Percentiles rank a stretch among this genome's conserved stretches.
Conservation (phyloP, 2,888 invertebrate species). For the Pycnomerus fuliginosus region DNA sequence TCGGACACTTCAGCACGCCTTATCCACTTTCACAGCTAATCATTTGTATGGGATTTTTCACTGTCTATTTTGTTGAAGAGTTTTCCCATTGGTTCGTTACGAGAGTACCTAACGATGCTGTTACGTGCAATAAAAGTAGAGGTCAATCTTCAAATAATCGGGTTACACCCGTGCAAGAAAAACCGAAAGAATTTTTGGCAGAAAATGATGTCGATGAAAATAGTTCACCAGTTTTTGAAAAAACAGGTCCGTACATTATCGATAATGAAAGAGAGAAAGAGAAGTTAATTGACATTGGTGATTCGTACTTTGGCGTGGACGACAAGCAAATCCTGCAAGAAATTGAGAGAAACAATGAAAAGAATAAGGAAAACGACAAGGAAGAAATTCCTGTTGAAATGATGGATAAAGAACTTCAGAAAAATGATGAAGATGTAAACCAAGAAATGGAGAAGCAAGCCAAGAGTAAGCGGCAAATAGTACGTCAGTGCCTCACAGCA, state of each 20-base stretch:
- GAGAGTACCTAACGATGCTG: conserved; percentile 22
- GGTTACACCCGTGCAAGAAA: conserved; percentile 30
- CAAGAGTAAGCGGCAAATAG: conserved; percentile 45
- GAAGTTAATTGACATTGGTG: not conserved
- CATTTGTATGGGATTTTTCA: conserved; percentile 57
- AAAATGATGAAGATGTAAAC: conserved; percentile 17
- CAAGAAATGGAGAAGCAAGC: conserved; percentile 32
- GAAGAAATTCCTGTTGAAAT: conserved; percentile 12
- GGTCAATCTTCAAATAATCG: conserved; percentile 25
- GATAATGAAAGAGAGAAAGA: not conserved
- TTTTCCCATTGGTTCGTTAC: conserved; percentile 49
- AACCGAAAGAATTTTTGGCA: conserved; percentile 11
- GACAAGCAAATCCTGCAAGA: conserved; percentile 25
- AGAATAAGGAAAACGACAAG: conserved; percentile 13
- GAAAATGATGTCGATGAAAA: not conserved
- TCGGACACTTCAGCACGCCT: conserved; percentile 37
- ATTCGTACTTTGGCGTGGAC: conserved; percentile 14
- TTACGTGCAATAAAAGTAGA: conserved; percentile 9
- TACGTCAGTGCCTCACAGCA: conserved; percentile 52
- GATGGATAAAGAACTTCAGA: conserved; percentile 29
- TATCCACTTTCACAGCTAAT: conserved; percentile 56
- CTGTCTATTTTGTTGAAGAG: conserved; percentile 59
- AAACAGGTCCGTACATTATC: no score
- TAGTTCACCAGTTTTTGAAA: no score
- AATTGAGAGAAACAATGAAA: conserved; percentile 20